phyloP scores from a whole-genome alignment of 2,888 invertebrate genomes.

The Thymelicus sylvestris region DNA sequence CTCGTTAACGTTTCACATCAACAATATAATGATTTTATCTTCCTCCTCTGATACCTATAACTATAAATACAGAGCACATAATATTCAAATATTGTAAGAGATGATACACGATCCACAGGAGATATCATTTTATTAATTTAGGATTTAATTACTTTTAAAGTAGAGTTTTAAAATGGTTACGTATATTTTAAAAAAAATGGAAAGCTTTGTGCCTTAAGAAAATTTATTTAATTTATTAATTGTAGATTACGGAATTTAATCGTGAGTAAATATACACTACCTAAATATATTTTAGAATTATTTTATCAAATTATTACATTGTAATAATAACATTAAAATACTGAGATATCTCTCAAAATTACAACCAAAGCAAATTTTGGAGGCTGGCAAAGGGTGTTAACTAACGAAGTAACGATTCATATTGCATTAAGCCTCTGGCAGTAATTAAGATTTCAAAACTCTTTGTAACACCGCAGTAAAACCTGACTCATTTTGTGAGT shows the following conservation, averaged over 20 bases:
- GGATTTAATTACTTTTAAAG: too few relatives aligned
- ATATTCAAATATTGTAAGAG: constrained; percentile 1
- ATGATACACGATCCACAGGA: not conserved
- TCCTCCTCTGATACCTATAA: constrained; percentile 45
- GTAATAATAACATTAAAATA: constrained; percentile 12
- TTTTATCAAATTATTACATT: not conserved
- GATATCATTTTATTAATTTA: not conserved
- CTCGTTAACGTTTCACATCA: constrained; percentile 71
- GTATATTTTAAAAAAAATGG: too few relatives aligned
- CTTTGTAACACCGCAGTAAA: constrained; percentile 55
- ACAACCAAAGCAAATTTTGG: constrained; percentile 38
- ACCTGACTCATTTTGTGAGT: constrained; percentile 31
- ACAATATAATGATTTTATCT: constrained; percentile 61
- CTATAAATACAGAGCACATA: not conserved
- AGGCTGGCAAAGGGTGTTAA: constrained; percentile 33
- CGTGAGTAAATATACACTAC: not conserved
- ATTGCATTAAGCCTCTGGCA: constrained; percentile 71
- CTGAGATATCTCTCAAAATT: constrained; percentile 17
- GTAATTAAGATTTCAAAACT: constrained; percentile 78
- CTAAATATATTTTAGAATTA: not conserved
- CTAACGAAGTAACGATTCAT: constrained; percentile 59
- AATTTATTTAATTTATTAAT: too few relatives aligned
- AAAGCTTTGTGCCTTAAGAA: too few relatives aligned
- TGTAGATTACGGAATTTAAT: not conserved
- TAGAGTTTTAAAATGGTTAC: too few relatives aligned